Evolutionary conservation across 2,113 vertebrate species (phyloP).

Genomic region (Parus major): DNA sequence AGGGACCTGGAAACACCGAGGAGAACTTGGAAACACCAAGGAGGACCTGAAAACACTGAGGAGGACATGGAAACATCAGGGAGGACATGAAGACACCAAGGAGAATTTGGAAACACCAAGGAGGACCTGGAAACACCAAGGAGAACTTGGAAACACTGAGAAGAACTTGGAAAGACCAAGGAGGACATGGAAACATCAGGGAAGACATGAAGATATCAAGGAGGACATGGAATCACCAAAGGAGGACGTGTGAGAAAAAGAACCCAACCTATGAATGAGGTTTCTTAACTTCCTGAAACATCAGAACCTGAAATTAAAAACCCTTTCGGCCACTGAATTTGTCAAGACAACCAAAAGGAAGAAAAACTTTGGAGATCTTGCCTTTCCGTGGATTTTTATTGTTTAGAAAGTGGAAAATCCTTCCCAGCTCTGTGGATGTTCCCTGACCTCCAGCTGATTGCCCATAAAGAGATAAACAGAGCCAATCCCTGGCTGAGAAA

Average conservation of each 20-base stretch:
- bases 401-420: not conserved
- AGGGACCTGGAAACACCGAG: not conserved
- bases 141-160: accelerated
- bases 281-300: not conserved
- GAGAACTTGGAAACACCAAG: not conserved
- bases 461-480: not conserved
- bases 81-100: not conserved
- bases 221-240: accelerated
- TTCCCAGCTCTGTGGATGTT: not conserved
- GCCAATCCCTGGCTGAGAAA: not conserved
- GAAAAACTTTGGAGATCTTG: not conserved
- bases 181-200: accelerated
- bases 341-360: not conserved
- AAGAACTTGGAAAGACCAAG: accelerated
- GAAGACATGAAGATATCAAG: accelerated
- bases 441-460: not conserved
- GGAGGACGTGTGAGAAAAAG: too few relatives aligned
- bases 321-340: not conserved
- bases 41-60: accelerated
- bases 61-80: accelerated
- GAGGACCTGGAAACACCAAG: accelerated
- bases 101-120: not conserved
- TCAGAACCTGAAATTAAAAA: not conserved
- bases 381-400: not conserved
- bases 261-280: not conserved